Conservation (phyloP, 2,797 vertebrate genomes). For the Gymnodraco acuticeps region DNA sequence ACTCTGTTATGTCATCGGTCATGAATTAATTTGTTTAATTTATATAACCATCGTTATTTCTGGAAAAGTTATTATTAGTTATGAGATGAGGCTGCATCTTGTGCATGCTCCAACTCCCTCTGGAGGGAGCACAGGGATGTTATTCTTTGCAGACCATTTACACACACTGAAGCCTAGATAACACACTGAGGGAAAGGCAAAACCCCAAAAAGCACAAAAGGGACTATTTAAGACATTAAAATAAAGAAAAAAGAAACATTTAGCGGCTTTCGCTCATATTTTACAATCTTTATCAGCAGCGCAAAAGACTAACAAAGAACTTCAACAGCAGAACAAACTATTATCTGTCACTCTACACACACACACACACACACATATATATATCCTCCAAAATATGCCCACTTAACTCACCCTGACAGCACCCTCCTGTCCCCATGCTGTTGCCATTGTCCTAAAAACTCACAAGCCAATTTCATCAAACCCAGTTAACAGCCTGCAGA, state of each 20-base stretch:
- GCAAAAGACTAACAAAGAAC: too few species aligned
- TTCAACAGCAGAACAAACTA: too few species aligned
- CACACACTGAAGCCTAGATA: too few species aligned
- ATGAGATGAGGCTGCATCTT: background rate
- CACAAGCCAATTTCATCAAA: conserved; percentile 93
- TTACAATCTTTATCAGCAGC: too few species aligned
- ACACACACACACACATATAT: background rate
- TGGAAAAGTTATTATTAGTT: background rate
- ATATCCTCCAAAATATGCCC: conserved; percentile 32
- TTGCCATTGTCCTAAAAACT: conserved; percentile 96
- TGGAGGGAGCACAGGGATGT: too few species aligned
- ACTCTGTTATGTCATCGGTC: background rate
- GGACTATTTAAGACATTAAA: too few species aligned
- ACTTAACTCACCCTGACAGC: conserved; percentile 56
- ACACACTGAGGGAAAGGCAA: too few species aligned
- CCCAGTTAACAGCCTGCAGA: conserved; percentile 92
- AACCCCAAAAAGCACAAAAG: too few species aligned
- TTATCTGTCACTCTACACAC: conserved; percentile 7
- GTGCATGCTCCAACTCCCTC: too few species aligned
- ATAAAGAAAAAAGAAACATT: too few species aligned
- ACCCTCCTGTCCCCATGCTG: conserved; percentile 50
- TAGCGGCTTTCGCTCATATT: too few species aligned
- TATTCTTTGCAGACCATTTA: too few species aligned
- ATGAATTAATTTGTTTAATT: background rate
- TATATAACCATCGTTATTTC: background rate